Evolutionary conservation across 2,888 invertebrate species (phyloP), one percentile per base, ranked within the genome.

Genomic region (Drosophila macrothrix): DNA sequence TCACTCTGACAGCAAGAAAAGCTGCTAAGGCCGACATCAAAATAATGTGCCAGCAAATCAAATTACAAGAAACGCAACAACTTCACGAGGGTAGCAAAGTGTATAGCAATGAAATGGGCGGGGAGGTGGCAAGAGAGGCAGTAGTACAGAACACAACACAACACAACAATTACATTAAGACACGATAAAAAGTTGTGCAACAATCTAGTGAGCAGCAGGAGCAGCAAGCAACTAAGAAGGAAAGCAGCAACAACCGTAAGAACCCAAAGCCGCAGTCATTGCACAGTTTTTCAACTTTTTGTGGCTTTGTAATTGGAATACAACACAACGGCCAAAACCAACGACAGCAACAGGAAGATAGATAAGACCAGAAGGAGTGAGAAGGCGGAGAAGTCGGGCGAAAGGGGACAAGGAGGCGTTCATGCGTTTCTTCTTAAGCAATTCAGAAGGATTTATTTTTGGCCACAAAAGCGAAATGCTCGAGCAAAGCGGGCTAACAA

Each of bases 111-210:
- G 46, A 46, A 46, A 25, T 25, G 31, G 61, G 31, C 41, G n/a
- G 54, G 25, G 56, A 12, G 43, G 41, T 9, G 22, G 41, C 37
- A 35, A 28, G 33, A 37, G 28, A n/a, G 39, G 52, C 59, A 59
- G 74, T 60, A 66, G 9, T 25, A 46, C 46, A 25, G 4, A 46
- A 46, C 22, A 22, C 46, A 25, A 25, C 46, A 14, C 75, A 80
- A 89, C 90, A 88, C 85, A 88, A 90, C 90, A 90, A 90, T 90
- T 90, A 90, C 89, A 88, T 90, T 90, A 90, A 86, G 86, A 83
- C 78, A 82, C 86, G 90, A 90, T 90, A 90, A 90, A 90, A 90
- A 89, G 81, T 88, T 90, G 82, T 82, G 80, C 85, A 84, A 83
- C 80, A 82, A 83, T 80, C 86, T 81, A 68, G 76, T 39, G 55